These are phyloP conservation scores for Pelodiscus sinensis DNA, from an alignment of 2,113 vertebrate genomes.

Conservation along the genomic window DNA sequence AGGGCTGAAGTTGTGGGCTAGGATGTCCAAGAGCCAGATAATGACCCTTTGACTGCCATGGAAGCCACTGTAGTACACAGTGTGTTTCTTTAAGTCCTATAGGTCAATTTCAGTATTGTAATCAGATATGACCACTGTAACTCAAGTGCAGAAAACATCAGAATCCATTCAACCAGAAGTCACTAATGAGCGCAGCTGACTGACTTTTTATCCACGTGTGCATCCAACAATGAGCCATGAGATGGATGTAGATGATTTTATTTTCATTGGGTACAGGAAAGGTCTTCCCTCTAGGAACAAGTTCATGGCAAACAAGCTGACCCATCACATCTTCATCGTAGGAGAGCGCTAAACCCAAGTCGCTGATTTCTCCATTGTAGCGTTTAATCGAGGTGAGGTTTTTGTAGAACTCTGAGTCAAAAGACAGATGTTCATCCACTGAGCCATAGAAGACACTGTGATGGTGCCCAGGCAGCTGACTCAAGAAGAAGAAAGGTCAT, in stretches of 20 bases:
- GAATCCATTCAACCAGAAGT: slow-evolving; percentile 97
- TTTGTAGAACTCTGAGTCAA: slow-evolving; percentile 99
- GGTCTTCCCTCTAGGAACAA: slow-evolving; percentile 97
- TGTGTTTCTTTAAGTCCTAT: slow-evolving; percentile 97
- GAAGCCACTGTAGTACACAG: slow-evolving; percentile 97
- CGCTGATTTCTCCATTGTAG: slow-evolving; percentile 94
- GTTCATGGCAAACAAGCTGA: slow-evolving; percentile 98
- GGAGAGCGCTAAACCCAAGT: slow-evolving; percentile 93
- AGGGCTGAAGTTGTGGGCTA: slow-evolving; percentile 92
- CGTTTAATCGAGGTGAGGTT: slow-evolving; percentile 99
- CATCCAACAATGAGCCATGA: slow-evolving; percentile 99
- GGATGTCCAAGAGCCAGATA: slow-evolving; percentile 98
- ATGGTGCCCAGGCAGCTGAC: slow-evolving; percentile 95
- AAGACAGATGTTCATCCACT: slow-evolving; percentile 95
- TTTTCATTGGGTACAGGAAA: slow-evolving; percentile 97
- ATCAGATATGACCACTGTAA: slow-evolving; percentile 94
- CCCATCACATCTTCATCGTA: slow-evolving; percentile 99
- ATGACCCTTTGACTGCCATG: slow-evolving; percentile 98
- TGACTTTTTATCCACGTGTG: slow-evolving; percentile 98
- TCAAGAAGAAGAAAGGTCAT: slow-evolving; percentile 92
- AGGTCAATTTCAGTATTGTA: slow-evolving; percentile 98
- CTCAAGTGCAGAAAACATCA: slow-evolving; percentile 96
- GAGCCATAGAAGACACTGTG: slow-evolving; percentile 98
- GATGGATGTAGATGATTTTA: slow-evolving; percentile 99
- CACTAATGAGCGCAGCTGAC: slow-evolving; percentile 90